These are phyloP conservation scores for Cebidichthys violaceus DNA, from an alignment of 2,113 vertebrate genomes.

Conservation along the genomic window DNA sequence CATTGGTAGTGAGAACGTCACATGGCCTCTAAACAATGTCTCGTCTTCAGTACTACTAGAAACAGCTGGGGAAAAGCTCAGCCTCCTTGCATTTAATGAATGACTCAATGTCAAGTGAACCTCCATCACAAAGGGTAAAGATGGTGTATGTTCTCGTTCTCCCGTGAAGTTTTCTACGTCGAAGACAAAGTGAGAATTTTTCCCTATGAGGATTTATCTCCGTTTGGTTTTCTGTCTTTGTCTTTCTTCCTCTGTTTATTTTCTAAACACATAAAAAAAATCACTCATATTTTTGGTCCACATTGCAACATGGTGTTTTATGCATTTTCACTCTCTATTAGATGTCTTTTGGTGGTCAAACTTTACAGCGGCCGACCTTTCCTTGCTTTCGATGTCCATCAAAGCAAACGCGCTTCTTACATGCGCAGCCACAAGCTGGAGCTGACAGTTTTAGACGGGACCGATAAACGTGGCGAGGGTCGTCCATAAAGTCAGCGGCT, in stretches of 20 bases:
- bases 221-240: not conserved
- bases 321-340: slow-evolving; percentile 24
- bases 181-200: slow-evolving; percentile 3
- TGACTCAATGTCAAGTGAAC: not conserved
- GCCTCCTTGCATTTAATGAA: not conserved
- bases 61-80: slow-evolving; percentile 14
- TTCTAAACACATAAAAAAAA: slow-evolving; percentile 34
- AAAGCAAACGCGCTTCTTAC: slow-evolving; percentile 45
- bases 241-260: not conserved
- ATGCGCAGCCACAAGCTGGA: slow-evolving; percentile 48
- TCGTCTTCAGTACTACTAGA: not conserved
- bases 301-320: not conserved
- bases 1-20: not conserved
- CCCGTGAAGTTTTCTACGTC: not conserved
- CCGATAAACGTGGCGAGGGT: slow-evolving; percentile 20
- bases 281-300: slow-evolving; percentile 4
- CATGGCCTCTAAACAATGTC: slow-evolving; percentile 21
- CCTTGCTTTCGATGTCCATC: slow-evolving; percentile 41
- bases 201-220: not conserved
- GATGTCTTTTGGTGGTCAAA: slow-evolving; percentile 39
- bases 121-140: slow-evolving; percentile 11
- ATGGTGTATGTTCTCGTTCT: slow-evolving; percentile 1
- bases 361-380: slow-evolving; percentile 59
- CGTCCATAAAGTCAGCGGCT: slow-evolving; percentile 48
- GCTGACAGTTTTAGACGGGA: slow-evolving; percentile 56